A percentile compares a stretch with the other conserved stretches of the same genome.
Conservation (phyloP, 2,797 vertebrate genomes). For the Microcaecilia unicolor region DNA sequence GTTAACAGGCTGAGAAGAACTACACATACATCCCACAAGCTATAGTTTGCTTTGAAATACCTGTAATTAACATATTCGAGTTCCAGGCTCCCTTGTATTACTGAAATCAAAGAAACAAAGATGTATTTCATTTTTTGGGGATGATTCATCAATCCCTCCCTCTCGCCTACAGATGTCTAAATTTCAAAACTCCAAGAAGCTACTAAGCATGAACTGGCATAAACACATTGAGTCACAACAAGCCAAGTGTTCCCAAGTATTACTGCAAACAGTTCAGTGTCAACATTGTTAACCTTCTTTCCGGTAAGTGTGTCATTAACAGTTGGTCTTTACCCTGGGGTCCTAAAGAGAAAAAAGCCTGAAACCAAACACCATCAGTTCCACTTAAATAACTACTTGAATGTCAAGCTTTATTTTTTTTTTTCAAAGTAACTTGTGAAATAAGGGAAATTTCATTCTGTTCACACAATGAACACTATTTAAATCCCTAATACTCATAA, state of each 20-base stretch:
- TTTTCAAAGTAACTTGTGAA: conserved; percentile 22
- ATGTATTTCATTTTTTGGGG: conserved; percentile 30
- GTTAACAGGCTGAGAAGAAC: conserved; percentile 7
- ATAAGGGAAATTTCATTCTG: conserved; percentile 17
- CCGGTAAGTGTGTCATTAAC: conserved; percentile 28
- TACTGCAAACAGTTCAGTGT: conserved; percentile 6
- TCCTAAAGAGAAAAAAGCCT: conserved; percentile 22
- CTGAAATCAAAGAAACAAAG: conserved; percentile 28
- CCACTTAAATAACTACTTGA: conserved; percentile 34
- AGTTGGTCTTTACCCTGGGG: conserved; percentile 33
- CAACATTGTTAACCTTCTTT: conserved; percentile 38
- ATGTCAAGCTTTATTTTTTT: conserved; percentile 23
- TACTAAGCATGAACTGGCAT: conserved; percentile 1
- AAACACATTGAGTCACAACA: conserved; percentile 12
- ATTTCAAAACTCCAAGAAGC: conserved; percentile 9
- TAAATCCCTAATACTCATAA: too few species aligned
- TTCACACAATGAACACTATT: not conserved
- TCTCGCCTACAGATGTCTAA: conserved; percentile 12
- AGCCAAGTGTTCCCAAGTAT: not conserved
- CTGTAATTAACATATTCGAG: conserved; percentile 35
- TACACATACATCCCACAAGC: not conserved
- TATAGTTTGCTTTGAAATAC: conserved; percentile 23
- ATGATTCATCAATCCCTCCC: conserved; percentile 19
- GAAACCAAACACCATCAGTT: conserved; percentile 34
- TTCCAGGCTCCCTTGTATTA: conserved; percentile 14